Conservation (phyloP, 2,888 invertebrate genomes). For the Himalopsyche japonica region DNA sequence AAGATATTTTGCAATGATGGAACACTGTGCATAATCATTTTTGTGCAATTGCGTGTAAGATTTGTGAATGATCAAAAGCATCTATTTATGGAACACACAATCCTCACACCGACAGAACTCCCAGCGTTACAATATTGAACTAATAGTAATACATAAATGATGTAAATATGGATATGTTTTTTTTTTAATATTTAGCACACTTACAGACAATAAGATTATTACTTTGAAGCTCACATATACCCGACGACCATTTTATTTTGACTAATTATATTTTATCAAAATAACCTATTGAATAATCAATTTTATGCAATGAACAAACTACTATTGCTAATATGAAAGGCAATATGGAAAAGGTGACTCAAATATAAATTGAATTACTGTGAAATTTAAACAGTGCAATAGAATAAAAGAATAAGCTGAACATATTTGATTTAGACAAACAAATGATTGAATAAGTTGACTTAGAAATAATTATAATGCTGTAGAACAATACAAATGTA, state of each 20-base stretch:
- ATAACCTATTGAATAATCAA: too few relatives aligned
- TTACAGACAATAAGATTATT: neutral
- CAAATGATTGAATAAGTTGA: too few relatives aligned
- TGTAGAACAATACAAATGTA: too few relatives aligned
- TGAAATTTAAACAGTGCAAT: too few relatives aligned
- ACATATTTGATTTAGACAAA: too few relatives aligned
- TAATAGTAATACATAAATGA: neutral
- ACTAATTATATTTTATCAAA: neutral
- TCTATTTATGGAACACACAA: neutral
- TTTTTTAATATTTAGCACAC: neutral
- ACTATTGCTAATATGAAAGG: too few relatives aligned
- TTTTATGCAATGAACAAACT: too few relatives aligned
- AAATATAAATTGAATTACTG: too few relatives aligned
- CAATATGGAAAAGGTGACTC: too few relatives aligned
- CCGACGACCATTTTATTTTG: neutral
- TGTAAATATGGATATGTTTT: neutral
- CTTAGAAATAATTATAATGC: too few relatives aligned
- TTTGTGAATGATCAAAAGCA: slow-evolving; percentile 7
- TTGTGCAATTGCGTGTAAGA: slow-evolving; percentile 1
- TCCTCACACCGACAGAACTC: slow-evolving; percentile 1
- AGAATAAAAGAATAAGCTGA: too few relatives aligned
- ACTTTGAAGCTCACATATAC: neutral
- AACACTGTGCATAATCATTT: slow-evolving; percentile 1
- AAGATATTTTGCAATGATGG: neutral
- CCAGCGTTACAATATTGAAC: neutral